Evolutionary conservation across 2,797 vertebrate species (phyloP), one percentile per base, ranked within the genome.

Genomic region (Enteromius thamalakanensis): DNA sequence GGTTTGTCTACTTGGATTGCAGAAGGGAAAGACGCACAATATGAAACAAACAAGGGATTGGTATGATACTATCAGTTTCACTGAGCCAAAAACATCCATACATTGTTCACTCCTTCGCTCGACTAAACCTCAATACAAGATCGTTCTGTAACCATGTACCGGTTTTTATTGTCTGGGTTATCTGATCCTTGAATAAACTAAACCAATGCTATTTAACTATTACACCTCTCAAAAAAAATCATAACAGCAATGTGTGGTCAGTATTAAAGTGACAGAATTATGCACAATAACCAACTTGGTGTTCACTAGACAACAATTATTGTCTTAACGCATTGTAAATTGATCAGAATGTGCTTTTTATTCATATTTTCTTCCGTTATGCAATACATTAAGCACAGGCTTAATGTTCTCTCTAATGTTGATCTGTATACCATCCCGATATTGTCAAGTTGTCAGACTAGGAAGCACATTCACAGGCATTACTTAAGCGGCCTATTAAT

Each of bases 401-500:
- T 21, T 12, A 26, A 49, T 26, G 3, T 53, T 37, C 23, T 70
- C 11, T 37, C 10, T 58, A 10, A 47, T 51, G 26, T 14, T 17
- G 4, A 64, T 51, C 12, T n/a, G 29, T 26, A 72, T 62, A 67
- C 14, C 10, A 65, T 32, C 21, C n/a, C 21, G 1, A 32, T 51
- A 32, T 51, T 51, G 21, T 71, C 37, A 70, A 26, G 78, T 23
- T 12, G 53, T 32, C 55, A 76, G 45, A 72, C 32, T 47, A 79
- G 82, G 70, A 87, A 86, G 83, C 84, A 47, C 58, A 79, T 79
- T 62, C 74, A 80, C 75, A 80, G 75, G 80, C 49, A 64, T 62
- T 81, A 70, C 76, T 70, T 26, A 72, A 34, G 51, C 60, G 34
- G 34, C 65, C 85, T 84, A 87, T 81, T 84, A 89, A 87, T 89